Percentiles rank a stretch among this genome's conserved stretches.
Conservation (phyloP, 2,888 invertebrate genomes). For the Sarcophaga caerulescens region DNA sequence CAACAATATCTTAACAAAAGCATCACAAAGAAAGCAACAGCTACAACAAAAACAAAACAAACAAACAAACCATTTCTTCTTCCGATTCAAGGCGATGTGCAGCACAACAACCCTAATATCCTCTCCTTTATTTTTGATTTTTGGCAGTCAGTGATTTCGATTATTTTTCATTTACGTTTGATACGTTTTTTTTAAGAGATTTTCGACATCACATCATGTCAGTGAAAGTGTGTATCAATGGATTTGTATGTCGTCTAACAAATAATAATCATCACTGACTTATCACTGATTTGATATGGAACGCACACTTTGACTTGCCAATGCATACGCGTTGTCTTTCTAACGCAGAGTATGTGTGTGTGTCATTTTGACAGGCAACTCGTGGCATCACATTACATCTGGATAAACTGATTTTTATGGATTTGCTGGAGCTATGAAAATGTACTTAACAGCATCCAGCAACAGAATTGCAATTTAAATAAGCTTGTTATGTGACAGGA, state of each 20-base stretch:
- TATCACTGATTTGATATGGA: conserved; percentile 61
- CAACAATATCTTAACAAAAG: conserved; percentile 22
- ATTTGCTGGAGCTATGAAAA: conserved; percentile 70
- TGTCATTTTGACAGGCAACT: conserved; percentile 64
- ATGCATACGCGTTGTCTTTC: too few species aligned
- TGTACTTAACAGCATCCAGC: background rate
- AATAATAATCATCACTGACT: conserved; percentile 59
- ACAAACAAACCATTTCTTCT: too few species aligned
- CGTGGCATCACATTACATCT: conserved; percentile 76
- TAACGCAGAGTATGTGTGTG: background rate
- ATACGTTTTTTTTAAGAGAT: background rate
- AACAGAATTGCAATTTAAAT: conserved; percentile 37
- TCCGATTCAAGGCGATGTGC: too few species aligned
- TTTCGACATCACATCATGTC: background rate
- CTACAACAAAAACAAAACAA: too few species aligned
- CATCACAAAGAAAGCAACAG: background rate
- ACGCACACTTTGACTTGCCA: background rate
- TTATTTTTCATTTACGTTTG: conserved; percentile 31
- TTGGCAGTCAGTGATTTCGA: conserved; percentile 11
- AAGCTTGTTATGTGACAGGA: conserved; percentile 74
- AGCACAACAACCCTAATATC: too few species aligned
- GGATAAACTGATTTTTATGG: conserved; percentile 77
- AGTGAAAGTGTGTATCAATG: background rate
- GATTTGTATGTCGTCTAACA: conserved; percentile 11
- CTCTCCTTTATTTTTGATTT: too few species aligned